Evolutionary conservation across 2,888 invertebrate species (phyloP).

Genomic region (Leucophenga montana): DNA sequence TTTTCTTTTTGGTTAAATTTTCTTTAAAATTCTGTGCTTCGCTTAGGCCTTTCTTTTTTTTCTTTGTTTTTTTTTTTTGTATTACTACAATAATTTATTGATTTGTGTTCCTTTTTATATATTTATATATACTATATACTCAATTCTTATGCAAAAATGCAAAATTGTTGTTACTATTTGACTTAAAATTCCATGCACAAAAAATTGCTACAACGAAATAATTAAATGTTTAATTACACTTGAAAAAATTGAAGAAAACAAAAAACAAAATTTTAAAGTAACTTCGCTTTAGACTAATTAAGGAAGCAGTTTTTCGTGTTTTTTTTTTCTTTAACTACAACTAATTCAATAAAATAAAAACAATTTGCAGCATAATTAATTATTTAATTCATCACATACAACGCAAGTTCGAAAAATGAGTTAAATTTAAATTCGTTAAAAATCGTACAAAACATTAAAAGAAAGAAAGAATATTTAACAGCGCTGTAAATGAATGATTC

Average conservation of each 20-base stretch:
- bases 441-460: not conserved
- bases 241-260: not conserved
- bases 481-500: no score
- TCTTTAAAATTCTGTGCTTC: conserved; percentile 20
- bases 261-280: conserved; percentile 11
- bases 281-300: conserved; percentile 22
- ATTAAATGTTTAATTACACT: not conserved
- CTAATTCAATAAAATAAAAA: not conserved
- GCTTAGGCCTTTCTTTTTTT: conserved; percentile 10
- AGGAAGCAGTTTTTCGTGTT: conserved; percentile 21
- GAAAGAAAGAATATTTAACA: not conserved
- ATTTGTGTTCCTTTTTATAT: not conserved
- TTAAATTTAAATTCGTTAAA: conserved; percentile 22
- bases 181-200: not conserved
- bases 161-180: not conserved
- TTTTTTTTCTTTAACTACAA: not conserved
- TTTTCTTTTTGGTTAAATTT: conserved; percentile 25
- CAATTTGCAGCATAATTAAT: not conserved
- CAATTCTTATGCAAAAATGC: not conserved
- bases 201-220: not conserved
- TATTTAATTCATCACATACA: no score
- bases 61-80: not conserved
- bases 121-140: not conserved
- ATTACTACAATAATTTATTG: conserved; percentile 3
- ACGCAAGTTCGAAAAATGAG: no score